Evolutionary conservation across 2,888 invertebrate genomes (phyloP).

Genomic region (Thelaira solivaga): DNA sequence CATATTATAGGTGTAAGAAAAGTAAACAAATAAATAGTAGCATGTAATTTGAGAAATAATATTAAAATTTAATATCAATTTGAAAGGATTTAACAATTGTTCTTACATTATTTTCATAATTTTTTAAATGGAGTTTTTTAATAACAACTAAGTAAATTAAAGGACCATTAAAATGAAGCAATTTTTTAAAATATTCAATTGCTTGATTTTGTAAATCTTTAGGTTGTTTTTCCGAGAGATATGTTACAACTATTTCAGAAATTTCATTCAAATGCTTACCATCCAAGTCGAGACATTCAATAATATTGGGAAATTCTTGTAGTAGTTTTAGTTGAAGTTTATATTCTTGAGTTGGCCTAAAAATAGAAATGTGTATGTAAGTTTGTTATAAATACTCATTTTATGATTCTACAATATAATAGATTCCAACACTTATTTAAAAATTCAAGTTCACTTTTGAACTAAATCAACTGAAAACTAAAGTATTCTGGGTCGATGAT

Average conservation of each 20-base stretch:
- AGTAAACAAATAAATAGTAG: background rate
- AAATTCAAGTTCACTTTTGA: too few species aligned
- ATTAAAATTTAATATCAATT: constrained; percentile 48
- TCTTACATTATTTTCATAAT: constrained; percentile 69
- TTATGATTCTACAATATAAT: too few species aligned
- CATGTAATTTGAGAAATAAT: background rate
- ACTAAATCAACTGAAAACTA: too few species aligned
- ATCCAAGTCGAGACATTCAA: constrained; percentile 71
- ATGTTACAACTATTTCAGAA: constrained; percentile 67
- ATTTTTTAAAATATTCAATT: constrained; percentile 66
- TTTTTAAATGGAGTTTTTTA: constrained; percentile 67
- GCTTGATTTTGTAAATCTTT: constrained; percentile 69
- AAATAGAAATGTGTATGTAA: constrained; percentile 33
- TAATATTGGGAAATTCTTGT: constrained; percentile 68
- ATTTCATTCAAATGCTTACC: constrained; percentile 73
- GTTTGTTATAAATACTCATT: too few species aligned
- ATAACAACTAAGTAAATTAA: constrained; percentile 72
- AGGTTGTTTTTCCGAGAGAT: constrained; percentile 71
- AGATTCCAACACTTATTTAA: too few species aligned
- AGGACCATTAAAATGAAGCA: constrained; percentile 71
- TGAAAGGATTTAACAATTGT: constrained; percentile 64
- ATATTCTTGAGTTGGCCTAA: constrained; percentile 73
- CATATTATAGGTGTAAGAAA: background rate
- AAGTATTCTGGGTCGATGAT: too few species aligned
- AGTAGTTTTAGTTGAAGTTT: constrained; percentile 74